These are phyloP conservation scores for Mylabris sibirica DNA, from an alignment of 2,888 invertebrate species.

Conservation along the genomic window DNA sequence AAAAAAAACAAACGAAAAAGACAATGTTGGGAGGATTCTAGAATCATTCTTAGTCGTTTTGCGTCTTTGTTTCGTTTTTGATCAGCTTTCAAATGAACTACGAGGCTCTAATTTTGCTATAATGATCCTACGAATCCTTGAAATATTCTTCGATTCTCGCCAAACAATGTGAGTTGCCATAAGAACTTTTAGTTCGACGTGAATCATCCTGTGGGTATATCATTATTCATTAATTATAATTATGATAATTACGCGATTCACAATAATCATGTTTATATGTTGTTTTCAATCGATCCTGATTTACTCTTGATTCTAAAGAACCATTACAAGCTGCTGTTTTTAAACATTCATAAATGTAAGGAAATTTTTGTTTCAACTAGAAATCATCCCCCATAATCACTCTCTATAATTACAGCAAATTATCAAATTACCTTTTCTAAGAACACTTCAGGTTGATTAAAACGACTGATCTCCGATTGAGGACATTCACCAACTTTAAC, in stretches of 20 bases:
- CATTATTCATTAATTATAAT: conserved; percentile 41
- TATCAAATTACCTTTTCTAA: conserved; percentile 65
- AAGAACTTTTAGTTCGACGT: too few relatives aligned
- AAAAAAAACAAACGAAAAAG: too few relatives aligned
- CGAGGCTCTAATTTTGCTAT: too few relatives aligned
- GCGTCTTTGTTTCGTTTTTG: too few relatives aligned
- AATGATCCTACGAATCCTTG: too few relatives aligned
- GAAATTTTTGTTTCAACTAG: conserved; percentile 70
- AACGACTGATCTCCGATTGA: conserved; percentile 64
- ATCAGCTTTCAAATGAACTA: too few relatives aligned
- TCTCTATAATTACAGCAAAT: not conserved
- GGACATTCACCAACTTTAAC: conserved; percentile 67
- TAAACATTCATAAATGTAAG: conserved; percentile 70
- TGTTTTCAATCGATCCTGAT: conserved; percentile 68
- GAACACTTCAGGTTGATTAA: conserved; percentile 69
- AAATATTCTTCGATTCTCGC: too few relatives aligned
- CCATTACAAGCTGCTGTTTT: conserved; percentile 68
- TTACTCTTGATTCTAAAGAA: conserved; percentile 67
- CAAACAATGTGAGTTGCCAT: too few relatives aligned
- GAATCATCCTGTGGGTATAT: too few relatives aligned
- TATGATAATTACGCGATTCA: conserved; percentile 55
- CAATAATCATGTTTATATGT: conserved; percentile 72
- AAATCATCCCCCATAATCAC: conserved; percentile 25
- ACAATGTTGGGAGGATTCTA: too few relatives aligned
- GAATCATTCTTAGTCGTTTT: too few relatives aligned